Base-by-base conservation (phyloP, 2,888 invertebrate species). In the Dicycla oo region DNA sequence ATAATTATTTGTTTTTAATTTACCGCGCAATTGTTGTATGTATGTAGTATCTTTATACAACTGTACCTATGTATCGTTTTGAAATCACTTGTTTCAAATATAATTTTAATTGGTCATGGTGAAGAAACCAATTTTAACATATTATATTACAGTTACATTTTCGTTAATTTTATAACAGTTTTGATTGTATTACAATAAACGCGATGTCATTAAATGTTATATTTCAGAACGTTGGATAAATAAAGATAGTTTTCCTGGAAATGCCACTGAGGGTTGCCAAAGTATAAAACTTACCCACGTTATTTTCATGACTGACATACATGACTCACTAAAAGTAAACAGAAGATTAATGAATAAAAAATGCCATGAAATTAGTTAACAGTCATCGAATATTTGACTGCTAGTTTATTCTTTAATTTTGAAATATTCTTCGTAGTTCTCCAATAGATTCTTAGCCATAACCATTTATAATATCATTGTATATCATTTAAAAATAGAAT, bases 171-270 rank as follows among this genome's bases (percentile, higher is more conserved):
- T 45, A 38, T 30, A 1, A 20, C 7, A 11, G 10, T 47, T 15
- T 20, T 15, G 7, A 40, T 20, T 47, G 3, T 15, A 3, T 15
- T 2, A 18, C 6, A 5, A 30, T 6, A 47, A 43, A 53, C 7
- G 13, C 18, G 20, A 34, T 34, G 5, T 5, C 13, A 2, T 26
- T 26, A 3, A 51, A 60, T 49, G 43, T 51, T 66, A 34, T 58
- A 45, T 64, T 73, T 69, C 69, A 47, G 74, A 80, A 80, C 83
- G 80, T 82, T 66, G 60, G 54, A 64, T 73, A 71, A 73, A 69
- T 69, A 75, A 78, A 73, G 75, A 68, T 58, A 56, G 67, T 70
- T 75, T 86, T 86, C 85, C 43, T 77, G 71, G 85, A 86, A 86
- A 80, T 85, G 78, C 79, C 23, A n/a, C 2, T 3, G 0, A 18